These are phyloP conservation scores for Toxotes chatareus DNA, from an alignment of 2,113 vertebrate genomes.

Conservation along the genomic window DNA sequence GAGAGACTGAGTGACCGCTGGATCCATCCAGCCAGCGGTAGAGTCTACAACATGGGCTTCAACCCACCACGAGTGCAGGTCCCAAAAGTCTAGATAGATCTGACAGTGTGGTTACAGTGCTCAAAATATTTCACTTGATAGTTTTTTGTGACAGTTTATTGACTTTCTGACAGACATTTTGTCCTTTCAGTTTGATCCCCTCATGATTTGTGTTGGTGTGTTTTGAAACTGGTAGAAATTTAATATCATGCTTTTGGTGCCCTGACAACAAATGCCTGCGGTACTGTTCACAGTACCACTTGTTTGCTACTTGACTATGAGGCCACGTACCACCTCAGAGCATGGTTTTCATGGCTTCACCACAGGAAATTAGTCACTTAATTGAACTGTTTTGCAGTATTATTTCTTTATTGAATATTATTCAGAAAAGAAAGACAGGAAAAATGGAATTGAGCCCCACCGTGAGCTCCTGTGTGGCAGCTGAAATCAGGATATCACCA, in stretches of 20 bases:
- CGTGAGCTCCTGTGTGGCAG: too few species aligned
- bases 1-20: constrained; percentile 93
- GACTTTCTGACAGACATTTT: not conserved
- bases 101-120: not conserved
- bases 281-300: not conserved
- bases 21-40: constrained; percentile 91
- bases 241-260: not conserved
- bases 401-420: not conserved
- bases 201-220: not conserved
- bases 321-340: not conserved
- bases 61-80: constrained; percentile 91
- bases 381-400: not conserved
- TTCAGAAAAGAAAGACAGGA: not conserved
- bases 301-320: not conserved
- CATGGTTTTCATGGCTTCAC: not conserved
- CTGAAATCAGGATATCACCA: too few species aligned
- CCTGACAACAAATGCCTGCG: not conserved
- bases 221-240: constrained; percentile 13
- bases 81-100: constrained; percentile 21
- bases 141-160: not conserved
- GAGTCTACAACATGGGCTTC: constrained; percentile 97
- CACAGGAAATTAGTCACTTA: not conserved
- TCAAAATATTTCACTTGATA: not conserved
- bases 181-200: not conserved
- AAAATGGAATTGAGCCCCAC: not conserved